Evolutionary conservation across 2,113 vertebrate species (phyloP).

Genomic region (Charadrius vociferus): DNA sequence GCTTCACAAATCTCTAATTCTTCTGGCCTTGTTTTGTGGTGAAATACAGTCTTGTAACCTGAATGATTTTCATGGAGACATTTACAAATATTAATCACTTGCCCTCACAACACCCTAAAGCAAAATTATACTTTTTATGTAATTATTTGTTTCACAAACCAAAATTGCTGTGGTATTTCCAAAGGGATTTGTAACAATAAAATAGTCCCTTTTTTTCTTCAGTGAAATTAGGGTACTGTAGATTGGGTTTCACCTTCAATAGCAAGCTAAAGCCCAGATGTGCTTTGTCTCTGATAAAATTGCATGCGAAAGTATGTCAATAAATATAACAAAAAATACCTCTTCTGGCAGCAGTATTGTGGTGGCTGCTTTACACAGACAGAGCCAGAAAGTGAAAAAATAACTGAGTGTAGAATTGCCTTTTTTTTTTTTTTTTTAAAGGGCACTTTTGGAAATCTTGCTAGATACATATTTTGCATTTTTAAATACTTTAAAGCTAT

Average conservation of each 20-base stretch:
- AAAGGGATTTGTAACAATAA: not conserved
- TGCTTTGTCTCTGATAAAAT: conserved; percentile 34
- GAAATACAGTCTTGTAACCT: not conserved
- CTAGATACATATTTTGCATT: not conserved
- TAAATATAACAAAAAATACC: not conserved
- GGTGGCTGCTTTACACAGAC: not conserved
- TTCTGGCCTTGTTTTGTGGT: not conserved
- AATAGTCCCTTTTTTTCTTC: not conserved
- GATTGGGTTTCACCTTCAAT: not conserved
- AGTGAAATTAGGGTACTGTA: not conserved
- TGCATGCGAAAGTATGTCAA: not conserved
- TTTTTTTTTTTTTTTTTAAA: not conserved
- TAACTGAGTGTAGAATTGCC: not conserved
- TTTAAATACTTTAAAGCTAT: not conserved
- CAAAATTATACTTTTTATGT: not conserved
- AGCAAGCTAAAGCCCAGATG: not conserved
- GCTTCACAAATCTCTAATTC: not conserved
- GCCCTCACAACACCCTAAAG: not conserved
- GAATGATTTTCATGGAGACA: not conserved
- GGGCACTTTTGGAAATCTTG: not conserved
- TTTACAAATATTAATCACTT: not conserved
- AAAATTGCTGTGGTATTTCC: not conserved
- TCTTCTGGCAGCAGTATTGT: conserved; percentile 2
- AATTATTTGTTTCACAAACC: conserved; percentile 14
- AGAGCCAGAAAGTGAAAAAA: not conserved